Base-by-base conservation (phyloP, 37 sponge, comb jelly and placozoan species). In the Ephydatia muelleri region DNA sequence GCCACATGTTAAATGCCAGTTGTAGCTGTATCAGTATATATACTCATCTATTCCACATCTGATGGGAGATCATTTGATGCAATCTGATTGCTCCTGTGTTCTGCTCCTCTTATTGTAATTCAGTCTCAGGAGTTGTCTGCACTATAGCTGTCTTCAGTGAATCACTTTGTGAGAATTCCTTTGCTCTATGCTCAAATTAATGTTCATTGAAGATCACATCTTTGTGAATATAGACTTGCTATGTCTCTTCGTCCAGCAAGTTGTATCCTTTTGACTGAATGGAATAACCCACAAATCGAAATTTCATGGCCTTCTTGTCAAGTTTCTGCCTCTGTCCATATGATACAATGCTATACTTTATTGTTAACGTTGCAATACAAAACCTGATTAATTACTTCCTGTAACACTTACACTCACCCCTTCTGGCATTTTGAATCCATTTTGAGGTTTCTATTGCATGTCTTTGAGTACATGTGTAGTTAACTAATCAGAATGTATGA, bases 181-280 rank as follows among this genome's bases (percentile, higher is more conserved):
- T 70, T 11, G 71, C 71, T 70, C 71, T 40, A 75, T 29, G 39
- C 72, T 27, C 77, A 82, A 88, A 88, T 26, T 80, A 35, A 8
- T 43, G 0, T 75, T 89, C 77, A 38, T 80, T 75, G 38, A 84
- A 84, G 0, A 76, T 16, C 3, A 87, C 82, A 89, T 89, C 85
- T 84, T 81, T 78, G 22, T 68, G 0, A 8, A 38, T 80, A 43
- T 49, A 0, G 0, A 89, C 47, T 75, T 84, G 67, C 21, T n/a
- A 8, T 14, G 76, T 80, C 2, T 72, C 49, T 38, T 73, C 68
- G 79, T 88, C 74, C 9, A 80, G 39, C 38, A 89, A 65, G 16
- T 85, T 65, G 68, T 89, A 89, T n/a, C 85, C 89, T 65, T 84
- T 89, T 30, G 85, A 67, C 38, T 75, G 67, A 14, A 76, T 84